These are phyloP conservation scores for Cerceris rybyensis DNA, from an alignment of 2,888 invertebrate genomes.

Conservation along the genomic window DNA sequence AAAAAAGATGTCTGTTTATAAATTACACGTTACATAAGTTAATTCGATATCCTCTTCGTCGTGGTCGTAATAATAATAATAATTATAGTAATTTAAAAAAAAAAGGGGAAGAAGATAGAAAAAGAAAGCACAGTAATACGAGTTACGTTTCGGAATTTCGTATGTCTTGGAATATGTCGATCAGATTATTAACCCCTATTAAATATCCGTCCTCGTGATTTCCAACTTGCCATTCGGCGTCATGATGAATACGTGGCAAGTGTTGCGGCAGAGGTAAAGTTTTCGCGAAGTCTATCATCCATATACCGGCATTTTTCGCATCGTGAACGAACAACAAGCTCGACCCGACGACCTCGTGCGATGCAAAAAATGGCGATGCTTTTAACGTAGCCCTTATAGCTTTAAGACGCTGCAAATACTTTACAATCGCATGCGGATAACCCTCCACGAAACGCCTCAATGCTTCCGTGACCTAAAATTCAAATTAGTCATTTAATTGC, in stretches of 20 bases:
- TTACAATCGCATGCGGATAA: slow-evolving; percentile 89
- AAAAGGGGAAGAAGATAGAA: not conserved
- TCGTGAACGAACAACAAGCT: slow-evolving; percentile 98
- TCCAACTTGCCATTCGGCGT: slow-evolving; percentile 94
- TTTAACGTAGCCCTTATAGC: slow-evolving; percentile 92
- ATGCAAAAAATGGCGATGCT: slow-evolving; percentile 93
- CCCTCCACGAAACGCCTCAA: slow-evolving; percentile 91
- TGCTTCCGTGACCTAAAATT: slow-evolving; percentile 87
- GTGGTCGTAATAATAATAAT: not conserved
- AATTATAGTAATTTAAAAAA: not conserved
- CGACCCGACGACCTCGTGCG: slow-evolving; percentile 97
- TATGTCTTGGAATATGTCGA: slow-evolving; percentile 90
- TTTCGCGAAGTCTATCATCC: slow-evolving; percentile 99
- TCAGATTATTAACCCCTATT: slow-evolving; percentile 94
- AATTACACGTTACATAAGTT: not conserved
- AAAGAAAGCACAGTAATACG: not conserved
- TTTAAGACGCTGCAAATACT: slow-evolving; percentile 92
- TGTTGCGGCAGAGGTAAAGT: slow-evolving; percentile 91
- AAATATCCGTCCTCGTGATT: slow-evolving; percentile 98
- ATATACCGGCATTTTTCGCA: slow-evolving; percentile 92
- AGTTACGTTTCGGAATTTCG: slow-evolving; percentile 67
- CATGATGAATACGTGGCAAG: slow-evolving; percentile 88
- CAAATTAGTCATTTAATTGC: not conserved
- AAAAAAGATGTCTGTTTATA: not conserved
- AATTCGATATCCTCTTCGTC: slow-evolving; percentile 12